Base-by-base conservation (phyloP, 1,140 invertebrate genomes). In the Aplysia californica region DNA sequence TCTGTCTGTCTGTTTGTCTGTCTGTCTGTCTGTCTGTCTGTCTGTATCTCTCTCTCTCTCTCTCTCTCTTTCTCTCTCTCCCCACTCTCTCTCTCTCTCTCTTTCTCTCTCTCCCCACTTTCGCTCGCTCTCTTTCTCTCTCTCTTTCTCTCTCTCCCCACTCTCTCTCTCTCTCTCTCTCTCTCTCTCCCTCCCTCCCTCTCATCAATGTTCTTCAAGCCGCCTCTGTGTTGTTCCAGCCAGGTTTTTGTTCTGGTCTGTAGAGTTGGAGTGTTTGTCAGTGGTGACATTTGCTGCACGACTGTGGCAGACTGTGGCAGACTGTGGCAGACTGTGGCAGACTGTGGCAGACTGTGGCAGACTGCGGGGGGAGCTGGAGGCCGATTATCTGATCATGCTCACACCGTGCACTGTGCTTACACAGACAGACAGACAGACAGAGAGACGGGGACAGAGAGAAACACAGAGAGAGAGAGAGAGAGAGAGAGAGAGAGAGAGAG, bases 161-260 rank as follows among this genome's bases (percentile, higher is more conserved):
- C 33, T 68, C 6, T 58, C 44, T 66, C 44, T 67, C 6, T 59
- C 56, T 76, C 36, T 76, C 26, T 39, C 26, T 69, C 31, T 58
- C 21, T 76, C 41, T 68, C 66, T 69, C 64, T 36, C 65, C 20
- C 35, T 36, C 50, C n/a, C 61, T 66, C 39, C 39, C 39, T 72
- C 38, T 44, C 69, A 29, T 61, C 38, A 39, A 23, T 68, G 10
- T 50, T 33, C 35, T 39, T 33, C 61, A 20, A 29, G 23, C 31
- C 23, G 33, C 61, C 55, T 56, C 50, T 76, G 5, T 75, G 21
- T 75, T 41, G 33, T 33, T 41, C n/a, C 65, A 23, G 20, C 44
- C 31, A 0, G 33, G 23, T 23, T 23, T 18, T 4, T 20, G 23
- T 55, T 18, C 5, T 2, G 21, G 2, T 1, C 1, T 68, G 10